Conservation (phyloP, 2,888 invertebrate species). For the Callimorpha dominula region DNA sequence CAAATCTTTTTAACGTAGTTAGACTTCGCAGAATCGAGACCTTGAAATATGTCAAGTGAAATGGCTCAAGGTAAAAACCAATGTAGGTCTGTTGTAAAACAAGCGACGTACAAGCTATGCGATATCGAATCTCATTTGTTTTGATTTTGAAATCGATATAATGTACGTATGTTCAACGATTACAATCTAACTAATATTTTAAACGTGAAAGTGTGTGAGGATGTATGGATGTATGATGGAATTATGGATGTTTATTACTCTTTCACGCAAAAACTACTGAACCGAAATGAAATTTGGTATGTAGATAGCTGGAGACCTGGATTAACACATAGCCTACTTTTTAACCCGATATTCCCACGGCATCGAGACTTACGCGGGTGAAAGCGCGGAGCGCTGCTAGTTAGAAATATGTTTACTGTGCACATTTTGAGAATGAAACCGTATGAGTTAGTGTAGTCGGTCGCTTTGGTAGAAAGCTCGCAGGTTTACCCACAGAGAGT, state of each 20-base stretch:
- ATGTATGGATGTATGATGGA: too few relatives aligned
- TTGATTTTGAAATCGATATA: conserved; percentile 31
- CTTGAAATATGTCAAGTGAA: conserved; percentile 57
- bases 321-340: too few relatives aligned
- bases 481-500: neutral
- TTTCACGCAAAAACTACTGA: too few relatives aligned
- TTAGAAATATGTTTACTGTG: neutral
- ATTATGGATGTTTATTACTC: too few relatives aligned
- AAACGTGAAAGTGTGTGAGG: too few relatives aligned
- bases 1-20: conserved; percentile 21
- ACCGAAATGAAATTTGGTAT: too few relatives aligned
- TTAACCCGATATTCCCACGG: too few relatives aligned
- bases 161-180: neutral
- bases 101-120: conserved; percentile 48
- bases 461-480: neutral
- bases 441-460: neutral
- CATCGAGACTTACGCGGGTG: too few relatives aligned
- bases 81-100: conserved; percentile 22
- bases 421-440: neutral
- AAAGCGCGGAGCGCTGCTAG: too few relatives aligned
- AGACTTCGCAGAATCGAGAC: conserved; percentile 53
- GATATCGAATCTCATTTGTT: conserved; percentile 31
- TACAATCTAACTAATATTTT: neutral
- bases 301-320: too few relatives aligned
- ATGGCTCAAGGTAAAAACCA: conserved; percentile 54